Evolutionary conservation across 1,140 invertebrate species (phyloP), one percentile per base, ranked within the genome.

Genomic region (Antheraea pernyi): DNA sequence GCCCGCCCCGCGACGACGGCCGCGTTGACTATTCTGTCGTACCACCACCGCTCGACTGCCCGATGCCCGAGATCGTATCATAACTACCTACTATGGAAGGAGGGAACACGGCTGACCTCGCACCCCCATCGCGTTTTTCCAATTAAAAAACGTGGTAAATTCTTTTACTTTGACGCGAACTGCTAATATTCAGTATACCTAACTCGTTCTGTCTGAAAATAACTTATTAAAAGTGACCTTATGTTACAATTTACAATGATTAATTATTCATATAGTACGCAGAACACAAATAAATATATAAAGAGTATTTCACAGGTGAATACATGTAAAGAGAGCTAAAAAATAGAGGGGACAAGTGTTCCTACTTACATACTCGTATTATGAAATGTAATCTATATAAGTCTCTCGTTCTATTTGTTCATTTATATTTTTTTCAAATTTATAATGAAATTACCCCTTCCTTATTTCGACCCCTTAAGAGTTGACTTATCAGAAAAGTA

Each of bases 91-190:
- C 85, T 88, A 86, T 80, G 78, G 86, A 77, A 88, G 86, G 86
- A 83, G 83, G 84, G 79, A 83, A 80, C 82, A 81, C 84, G 83
- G 78, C 81, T 85, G 90, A 92, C 87, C 88, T 91, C 88, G 88
- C 88, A 87, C 86, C 90, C 88, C 88, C 89, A 84, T 89, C 84
- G 86, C 88, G 86, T 91, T 92, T 91, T 91, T 90, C 85, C 83
- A 91, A 92, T 88, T 86, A 90, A 92, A 86, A 76, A 81, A 83
- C 86, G 79, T 84, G 86, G 81, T 86, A 84, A 84, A 89, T 89
- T 91, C 86, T 80, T 85, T 76, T 80, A 85, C 83, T 74, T 83
- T 86, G 84, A 85, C 83, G 84, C 79, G 75, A 16, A n/a, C 46
- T 53, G 46, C 46, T 53, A 53, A 53, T 53, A 53, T 53, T 53